Evolutionary conservation across 2,113 vertebrate genomes (phyloP), one percentile per base, ranked within the genome.

Genomic region (Thinocorus orbignyianus): DNA sequence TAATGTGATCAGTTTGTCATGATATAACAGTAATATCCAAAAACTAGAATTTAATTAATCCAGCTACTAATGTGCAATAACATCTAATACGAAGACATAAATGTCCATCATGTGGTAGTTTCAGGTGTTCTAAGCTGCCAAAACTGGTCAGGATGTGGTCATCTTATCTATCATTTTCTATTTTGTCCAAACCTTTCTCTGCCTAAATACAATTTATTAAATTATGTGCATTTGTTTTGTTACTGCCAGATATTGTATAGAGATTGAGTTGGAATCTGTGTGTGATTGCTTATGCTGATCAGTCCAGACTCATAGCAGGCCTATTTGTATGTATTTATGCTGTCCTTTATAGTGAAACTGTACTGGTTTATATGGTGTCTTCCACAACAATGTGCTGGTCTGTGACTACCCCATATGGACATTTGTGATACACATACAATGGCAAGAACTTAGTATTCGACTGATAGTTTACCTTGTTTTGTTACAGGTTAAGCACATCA

Each of bases 361-460:
- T 49, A 3, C 25, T 39, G 20, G 23, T 69, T 88, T 49, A 11
- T 48, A 1, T 25, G 18, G 48, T 5, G 9, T 49, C 23, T 58
- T 58, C 60, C n/a, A 24, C 13, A 12, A 0, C 3, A 41, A 41
- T 46, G 1, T 81, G 57, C 48, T 81, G 30, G 1, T 72, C 33
- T 35, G 0, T 33, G 69, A 1, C 48, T 64, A 82, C 46, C 22
- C 42, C 7, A 0, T 31, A 3, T 4, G 24, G 49, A 19, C 7
- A 0, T 25, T 35, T 31, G 0, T 17, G n/a, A 18, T 11, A 11
- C 1, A 0, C n/a, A 8, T 2, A 23, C 7, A 30, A 4, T 70
- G 60, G 23, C 54, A 41, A 18, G 19, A 7, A 33, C 37, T 26
- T 23, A 54, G 24, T 51, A 1, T 48, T 52, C 42, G 30, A 15